Evolutionary conservation across 1,140 invertebrate species (phyloP), one percentile per base, ranked within the genome.

Genomic region (Drosophila pachea): DNA sequence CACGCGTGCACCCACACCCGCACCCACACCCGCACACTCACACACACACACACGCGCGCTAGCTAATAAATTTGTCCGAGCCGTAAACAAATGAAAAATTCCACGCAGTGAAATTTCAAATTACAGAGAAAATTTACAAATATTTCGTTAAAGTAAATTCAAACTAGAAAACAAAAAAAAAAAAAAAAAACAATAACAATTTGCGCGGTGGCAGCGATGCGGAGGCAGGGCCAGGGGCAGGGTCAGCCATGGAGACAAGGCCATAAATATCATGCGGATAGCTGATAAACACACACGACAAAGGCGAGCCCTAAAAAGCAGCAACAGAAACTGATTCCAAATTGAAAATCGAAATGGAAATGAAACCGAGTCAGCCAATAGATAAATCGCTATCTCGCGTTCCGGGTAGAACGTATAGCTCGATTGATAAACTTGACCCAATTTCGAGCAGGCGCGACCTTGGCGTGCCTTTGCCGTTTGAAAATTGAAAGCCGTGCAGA

Each of bases 381-480:
- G 78, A 81, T 82, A 77, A 74, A 71, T 60, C 40, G 62, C 40
- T 68, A 72, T 67, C 64, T 40, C 36, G 6, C 3, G n/a, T n/a
- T n/a, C n/a, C n/a, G n/a, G n/a, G n/a, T n/a, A n/a, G n/a, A n/a
- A n/a, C n/a, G 35, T 12, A 31, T 31, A 38, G 22, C 14, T 16
- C 6, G 45, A 59, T 68, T 76, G 78, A 78, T 78, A 83, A 83
- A 83, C 78, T 82, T 82, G 78, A 82, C 78, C 78, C 71, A 82
- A 49, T 82, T 82, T 53, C 76, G 32, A 16, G 11, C 48, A 22
- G 16, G 4, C n/a, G 31, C 29, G 61, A 70, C 68, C 68, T 70
- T 70, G 68, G 12, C 40, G 22, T 22, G 22, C 22, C 22, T 22
- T 22, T 22, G 22, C 22, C 22, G 22, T 22, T 22, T 22, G 22